Base-by-base conservation (phyloP, 2,888 invertebrate genomes). In the Chrysodeixis includens region DNA sequence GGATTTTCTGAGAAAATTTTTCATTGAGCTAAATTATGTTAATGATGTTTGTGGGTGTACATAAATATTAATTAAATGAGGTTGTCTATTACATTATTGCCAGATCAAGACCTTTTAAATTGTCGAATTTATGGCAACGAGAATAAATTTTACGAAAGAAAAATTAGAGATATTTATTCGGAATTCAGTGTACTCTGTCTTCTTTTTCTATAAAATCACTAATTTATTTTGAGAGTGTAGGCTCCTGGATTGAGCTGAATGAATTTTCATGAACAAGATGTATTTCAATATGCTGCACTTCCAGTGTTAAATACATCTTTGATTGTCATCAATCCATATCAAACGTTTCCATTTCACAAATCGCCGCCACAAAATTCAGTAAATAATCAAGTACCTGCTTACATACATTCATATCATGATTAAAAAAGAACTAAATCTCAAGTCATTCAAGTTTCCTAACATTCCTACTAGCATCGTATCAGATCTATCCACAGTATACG, bases 401-500 rank as follows among this genome's bases (percentile, higher is more conserved):
- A n/a, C n/a, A n/a, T n/a, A n/a, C n/a, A 32, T 3, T 12, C 32
- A 9, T 32, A 10, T 8, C 2, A 16, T 0, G 16, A 16, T 7
- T 9, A 18, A 9, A 1, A 18, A 0, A 16, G 18, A 46, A 10
- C 16, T 1, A 46, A 46, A 20, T 20, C 9, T 16, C 20, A 18
- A 18, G 18, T 18, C 46, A 49, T 20, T 20, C 46, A 49, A 18
- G 16, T 46, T 63, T 79, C 63, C 51, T 65, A 72, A 26, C 26
- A 26, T 26, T 26, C 26, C 53, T 77, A n/a, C 66, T 51, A 79
- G 46, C 58, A 65, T 68, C 57, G 59, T 62, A 71, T 71, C 54
- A 49, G 52, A 74, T 76, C 68, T 40, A 26, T 26, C 26, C 26
- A 26, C 26, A n/a, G 78, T 71, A 83, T 83, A 87, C 84, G 86